phyloP scores from a whole-genome alignment of 2,797 vertebrate genomes.

The Rhinoraja longicauda region DNA sequence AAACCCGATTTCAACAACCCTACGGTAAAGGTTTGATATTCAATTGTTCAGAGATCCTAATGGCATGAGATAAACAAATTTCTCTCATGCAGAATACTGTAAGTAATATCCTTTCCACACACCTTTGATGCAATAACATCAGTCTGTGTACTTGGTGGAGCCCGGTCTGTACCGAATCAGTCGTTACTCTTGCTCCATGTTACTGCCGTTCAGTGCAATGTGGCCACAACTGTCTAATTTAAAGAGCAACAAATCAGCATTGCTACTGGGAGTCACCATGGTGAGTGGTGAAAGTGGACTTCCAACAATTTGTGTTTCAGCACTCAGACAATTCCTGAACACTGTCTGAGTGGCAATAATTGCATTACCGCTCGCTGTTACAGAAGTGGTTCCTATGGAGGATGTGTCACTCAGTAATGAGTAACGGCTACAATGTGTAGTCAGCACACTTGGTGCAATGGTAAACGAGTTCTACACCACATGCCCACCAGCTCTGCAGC shows the following conservation, averaged over 20 bases:
- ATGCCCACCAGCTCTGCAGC: neutral
- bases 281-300: neutral
- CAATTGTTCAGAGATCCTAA: too few relatives aligned
- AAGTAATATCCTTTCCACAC: neutral
- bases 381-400: neutral
- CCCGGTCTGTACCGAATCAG: too few relatives aligned
- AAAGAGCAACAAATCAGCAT: neutral
- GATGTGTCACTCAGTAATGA: neutral
- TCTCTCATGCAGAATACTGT: neutral
- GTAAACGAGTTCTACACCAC: neutral
- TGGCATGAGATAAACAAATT: too few relatives aligned
- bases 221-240: neutral
- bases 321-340: neutral
- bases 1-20: neutral
- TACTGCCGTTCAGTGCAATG: neutral
- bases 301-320: neutral
- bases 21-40: neutral
- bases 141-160: neutral
- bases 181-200: neutral
- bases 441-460: neutral
- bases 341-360: neutral
- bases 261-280: neutral
- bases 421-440: neutral
- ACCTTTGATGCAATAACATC: neutral
- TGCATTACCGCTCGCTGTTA: neutral